Base-by-base conservation (phyloP, 2,888 invertebrate species). In the Ormyrus rosae region DNA sequence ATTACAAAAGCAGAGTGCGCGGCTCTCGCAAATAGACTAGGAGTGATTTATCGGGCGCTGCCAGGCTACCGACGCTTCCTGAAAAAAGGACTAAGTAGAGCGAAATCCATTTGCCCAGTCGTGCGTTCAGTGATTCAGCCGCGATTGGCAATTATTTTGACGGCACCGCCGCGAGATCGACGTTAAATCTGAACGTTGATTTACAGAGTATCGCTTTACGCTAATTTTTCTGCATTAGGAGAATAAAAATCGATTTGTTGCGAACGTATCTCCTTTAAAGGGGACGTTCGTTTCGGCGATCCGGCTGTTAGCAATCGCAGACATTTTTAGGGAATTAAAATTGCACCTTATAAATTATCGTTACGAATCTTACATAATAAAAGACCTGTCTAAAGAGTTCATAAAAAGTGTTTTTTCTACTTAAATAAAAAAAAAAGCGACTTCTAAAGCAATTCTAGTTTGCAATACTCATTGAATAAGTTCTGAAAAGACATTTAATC, bases 21-120 rank as follows among this genome's bases (percentile, higher is more conserved):
- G 34, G 58, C 50, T 65, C 50, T 10, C 48, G 19, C 50, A n/a
- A 64, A 48, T 65, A 46, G 9, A 6, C 50, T 58, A 64, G 34
- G 45, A 65, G 67, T 75, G 74, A 75, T 75, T 75, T 75, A 75
- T 67, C 65, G 50, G 48, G 6, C 73, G 19, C 50, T 67, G 65
- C 67, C 58, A 8, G 67, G 6, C 2, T n/a, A 55, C 19, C 50
- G 71, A 10, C 45, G 64, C 73, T 75, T 75, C 65, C 67, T 58
- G 67, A 75, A 75, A 75, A 53, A 67, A 60, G 46, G 13, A 65
- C 58, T n/a, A 34, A 34, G 34, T 34, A 34, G 56, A 67, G 34
- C 46, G 45, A 73, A 64, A 64, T 55, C 46, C 50, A 63, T 72
- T 51, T 63, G n/a, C 71, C 51, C 19, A 48, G 34, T 34, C 55